Evolutionary conservation across 1,140 invertebrate genomes (phyloP), one percentile per base, ranked within the genome.

Genomic region (Asobara japonica): DNA sequence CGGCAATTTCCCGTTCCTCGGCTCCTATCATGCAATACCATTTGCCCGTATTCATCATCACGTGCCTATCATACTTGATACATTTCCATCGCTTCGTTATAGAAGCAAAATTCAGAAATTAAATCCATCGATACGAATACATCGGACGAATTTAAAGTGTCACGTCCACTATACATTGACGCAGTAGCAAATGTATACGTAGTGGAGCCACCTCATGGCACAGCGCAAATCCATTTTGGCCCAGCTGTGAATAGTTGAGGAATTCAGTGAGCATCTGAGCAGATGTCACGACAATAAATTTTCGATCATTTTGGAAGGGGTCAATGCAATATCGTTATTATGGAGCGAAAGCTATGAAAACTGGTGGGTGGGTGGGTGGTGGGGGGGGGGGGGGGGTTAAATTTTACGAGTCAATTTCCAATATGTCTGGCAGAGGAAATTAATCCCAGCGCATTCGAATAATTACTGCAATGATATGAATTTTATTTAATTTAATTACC

Each of bases 201-300:
- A 56, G 20, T 13, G 22, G 22, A 2, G 22, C n/a, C 1, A 18
- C n/a, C 6, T 51, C n/a, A 22, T 56, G 22, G 51, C 18, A 45
- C 5, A 45, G 41, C 41, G 51, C 13, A 56, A 27, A 56, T 11
- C 51, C 61, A 16, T 71, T 71, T 31, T 71, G 16, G 29, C 61
- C n/a, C 36, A 71, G 56, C 61, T 71, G 31, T 41, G 29, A 22
- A 70, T 62, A 61, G 41, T 38, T 18, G 61, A 31, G 29, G 33
- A 71, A 51, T 65, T 31, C 38, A 62, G 61, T 45, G 45, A 48
- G 30, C n/a, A 71, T 27, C 41, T n/a, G 45, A 25, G 38, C 69
- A 71, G 69, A 65, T 71, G 69, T 71, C 61, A 62, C 62, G 25
- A 18, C 69, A 13, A 71, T 71, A 65, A 71, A 71, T 71, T 71